These are phyloP conservation scores for Karalla daura DNA, from an alignment of 2,797 vertebrate genomes.

Conservation along the genomic window DNA sequence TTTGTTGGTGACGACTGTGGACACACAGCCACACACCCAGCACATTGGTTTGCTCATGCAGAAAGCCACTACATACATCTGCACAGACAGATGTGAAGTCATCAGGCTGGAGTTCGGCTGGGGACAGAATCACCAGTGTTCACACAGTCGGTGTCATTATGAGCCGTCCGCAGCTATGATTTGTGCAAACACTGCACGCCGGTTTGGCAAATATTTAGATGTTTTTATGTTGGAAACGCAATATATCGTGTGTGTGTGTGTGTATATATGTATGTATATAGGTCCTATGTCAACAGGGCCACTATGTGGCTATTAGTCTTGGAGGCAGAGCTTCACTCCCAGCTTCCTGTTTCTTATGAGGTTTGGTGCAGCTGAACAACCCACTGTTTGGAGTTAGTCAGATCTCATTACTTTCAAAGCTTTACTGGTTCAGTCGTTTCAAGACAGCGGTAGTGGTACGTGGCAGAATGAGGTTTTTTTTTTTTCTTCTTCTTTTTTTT, in stretches of 20 bases:
- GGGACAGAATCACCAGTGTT: neutral
- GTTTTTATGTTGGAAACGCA: neutral
- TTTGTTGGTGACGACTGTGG: slow-evolving; percentile 63
- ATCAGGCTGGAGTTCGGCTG: slow-evolving; percentile 1
- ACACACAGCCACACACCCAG: slow-evolving; percentile 50
- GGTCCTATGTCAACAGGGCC: neutral
- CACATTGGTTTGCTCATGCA: slow-evolving; percentile 35
- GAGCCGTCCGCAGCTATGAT: neutral
- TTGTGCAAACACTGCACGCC: neutral
- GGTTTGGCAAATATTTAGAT: too few species aligned
- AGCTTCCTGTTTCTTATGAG: neutral
- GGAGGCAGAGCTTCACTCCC: neutral
- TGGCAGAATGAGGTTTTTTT: neutral
- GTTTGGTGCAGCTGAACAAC: slow-evolving; percentile 1
- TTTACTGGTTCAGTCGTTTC: slow-evolving; percentile 12
- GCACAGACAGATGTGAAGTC: slow-evolving; percentile 11
- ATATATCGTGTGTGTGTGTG: neutral
- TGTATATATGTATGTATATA: too few species aligned
- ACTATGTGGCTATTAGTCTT: neutral
- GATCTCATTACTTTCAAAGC: slow-evolving; percentile 24
- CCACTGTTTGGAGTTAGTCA: slow-evolving; percentile 3
- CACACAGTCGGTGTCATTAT: neutral
- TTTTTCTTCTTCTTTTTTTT: too few species aligned
- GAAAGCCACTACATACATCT: slow-evolving; percentile 13
- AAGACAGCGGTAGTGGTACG: neutral